Evolutionary conservation across 2,888 invertebrate species (phyloP), one percentile per base, ranked within the genome.

Genomic region (Charanyca ferruginea): DNA sequence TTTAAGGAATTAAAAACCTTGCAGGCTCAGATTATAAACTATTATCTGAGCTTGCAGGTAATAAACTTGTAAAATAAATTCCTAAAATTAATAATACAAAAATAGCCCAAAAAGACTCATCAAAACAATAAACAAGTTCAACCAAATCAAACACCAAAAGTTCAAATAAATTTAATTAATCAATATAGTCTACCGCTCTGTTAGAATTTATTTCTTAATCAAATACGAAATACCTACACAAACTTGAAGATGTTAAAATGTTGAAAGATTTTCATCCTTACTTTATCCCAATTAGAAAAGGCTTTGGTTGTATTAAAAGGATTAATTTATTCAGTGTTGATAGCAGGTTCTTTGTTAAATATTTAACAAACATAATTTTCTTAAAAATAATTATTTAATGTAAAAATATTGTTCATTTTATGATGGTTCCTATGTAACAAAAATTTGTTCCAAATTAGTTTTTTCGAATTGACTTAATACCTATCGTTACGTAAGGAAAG

Each of bases 211-310:
- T 42, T 60, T 54, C 35, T 60, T 64, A 28, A 58, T 49, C 42
- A 60, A 60, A 44, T 57, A 47, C 32, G 23, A 32, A 51, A 32
- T 38, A 53, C 16, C 38, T 38, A 38, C 25, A 51, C 18, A 32
- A 63, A 58, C n/a, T 25, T 48, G 35, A 6, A 53, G 35, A 57
- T 48, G 20, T 53, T 28, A 28, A 54, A 58, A 69, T 60, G 25
- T 65, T 51, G 3, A 32, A 47, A 44, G 25, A 45, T 47, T 66
- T 65, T 45, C 35, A 47, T 7, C 38, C 9, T 35, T 35, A 32
- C 13, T 48, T 54, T 28, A 60, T 58, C 20, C 44, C 51, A 61
- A 75, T 61, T 61, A 71, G 23, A 58, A 66, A 48, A 23, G 44
- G 35, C 38, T 45, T 58, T 44, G 25, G 18, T 28, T 41, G 47